phyloP scores from a whole-genome alignment of 2,797 vertebrate species.

The Nyctalus aviator region DNA sequence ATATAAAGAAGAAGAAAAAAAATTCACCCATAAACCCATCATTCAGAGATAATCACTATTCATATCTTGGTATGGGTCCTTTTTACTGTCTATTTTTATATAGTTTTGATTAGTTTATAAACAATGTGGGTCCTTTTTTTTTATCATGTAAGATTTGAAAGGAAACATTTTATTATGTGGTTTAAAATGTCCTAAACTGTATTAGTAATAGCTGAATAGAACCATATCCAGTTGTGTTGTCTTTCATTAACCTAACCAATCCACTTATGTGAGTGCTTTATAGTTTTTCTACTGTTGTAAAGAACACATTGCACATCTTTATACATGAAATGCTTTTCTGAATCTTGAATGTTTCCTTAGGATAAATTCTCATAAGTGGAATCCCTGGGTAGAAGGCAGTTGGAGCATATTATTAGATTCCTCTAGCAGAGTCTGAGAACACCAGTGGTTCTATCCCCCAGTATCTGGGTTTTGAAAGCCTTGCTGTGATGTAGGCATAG shows the following conservation, averaged over 20 bases:
- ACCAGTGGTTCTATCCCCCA: neutral
- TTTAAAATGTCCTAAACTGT: conserved; percentile 25
- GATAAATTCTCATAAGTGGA: conserved; percentile 50
- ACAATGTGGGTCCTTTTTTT: neutral
- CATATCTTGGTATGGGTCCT: neutral
- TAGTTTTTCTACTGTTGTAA: neutral
- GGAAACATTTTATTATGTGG: conserved; percentile 14
- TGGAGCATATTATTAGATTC: neutral
- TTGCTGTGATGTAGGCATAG: neutral
- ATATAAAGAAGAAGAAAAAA: neutral
- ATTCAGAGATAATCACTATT: neutral
- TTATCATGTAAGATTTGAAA: conserved; percentile 39
- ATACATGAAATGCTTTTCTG: conserved; percentile 15
- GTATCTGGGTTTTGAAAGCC: neutral
- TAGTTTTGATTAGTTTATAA: conserved; percentile 7
- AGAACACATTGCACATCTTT: neutral
- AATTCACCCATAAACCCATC: neutral
- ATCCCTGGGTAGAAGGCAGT: neutral
- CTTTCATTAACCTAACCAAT: conserved; percentile 4
- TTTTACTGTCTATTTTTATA: conserved; percentile 48
- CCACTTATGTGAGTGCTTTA: neutral
- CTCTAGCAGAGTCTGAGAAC: neutral
- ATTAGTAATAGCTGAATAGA: conserved; percentile 15
- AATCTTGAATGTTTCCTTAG: conserved; percentile 39
- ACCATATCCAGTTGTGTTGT: neutral